Evolutionary conservation across 2,113 vertebrate genomes (phyloP), one percentile per base, ranked within the genome.

Genomic region (Dasyornis broadbenti): DNA sequence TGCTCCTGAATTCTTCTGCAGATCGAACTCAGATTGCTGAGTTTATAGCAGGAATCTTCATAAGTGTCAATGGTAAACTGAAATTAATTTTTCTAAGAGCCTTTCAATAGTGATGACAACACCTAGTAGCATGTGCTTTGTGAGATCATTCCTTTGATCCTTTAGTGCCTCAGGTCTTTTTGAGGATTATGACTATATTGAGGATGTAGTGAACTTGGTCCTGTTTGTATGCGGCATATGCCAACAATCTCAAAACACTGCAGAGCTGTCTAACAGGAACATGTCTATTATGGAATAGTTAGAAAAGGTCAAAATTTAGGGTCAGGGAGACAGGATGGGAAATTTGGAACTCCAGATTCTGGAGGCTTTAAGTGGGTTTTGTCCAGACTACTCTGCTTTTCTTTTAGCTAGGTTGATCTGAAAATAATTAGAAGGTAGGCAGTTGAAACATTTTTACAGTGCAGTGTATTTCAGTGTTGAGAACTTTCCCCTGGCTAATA

Each of bases 41-140:
- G 78, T 98, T 98, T 91, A 47, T 98, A 49, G 96, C 97, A 59
- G 98, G 97, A 53, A 65, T 98, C 89, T 97, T 98, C 73, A 97
- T 93, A 44, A 96, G 96, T 2, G 54, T 97, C 78, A 97, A 97
- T 9, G 97, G 98, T 98, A 97, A 97, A 91, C 86, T 27, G 18
- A 52, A 53, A 37, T 59, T 13, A 11, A 26, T 77, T 82, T 72
- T 91, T 57, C 13, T 24, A 20, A 56, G 33, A 72, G 8, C n/a
- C 14, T 85, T 80, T 88, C 45, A 35, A 1, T 39, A 80, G 23
- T 13, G 42, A 22, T 40, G 49, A 42, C 0, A 13, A 17, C 24
- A 13, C 45, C 78, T 81, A 39, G 18, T 53, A 35, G 27, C 27
- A 7, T 0, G 2, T 89, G 63, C 49, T 87, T 87, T 7, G 0